phyloP scores from a whole-genome alignment of 2,888 invertebrate species.

The Eumacrocentrus americanus region DNA sequence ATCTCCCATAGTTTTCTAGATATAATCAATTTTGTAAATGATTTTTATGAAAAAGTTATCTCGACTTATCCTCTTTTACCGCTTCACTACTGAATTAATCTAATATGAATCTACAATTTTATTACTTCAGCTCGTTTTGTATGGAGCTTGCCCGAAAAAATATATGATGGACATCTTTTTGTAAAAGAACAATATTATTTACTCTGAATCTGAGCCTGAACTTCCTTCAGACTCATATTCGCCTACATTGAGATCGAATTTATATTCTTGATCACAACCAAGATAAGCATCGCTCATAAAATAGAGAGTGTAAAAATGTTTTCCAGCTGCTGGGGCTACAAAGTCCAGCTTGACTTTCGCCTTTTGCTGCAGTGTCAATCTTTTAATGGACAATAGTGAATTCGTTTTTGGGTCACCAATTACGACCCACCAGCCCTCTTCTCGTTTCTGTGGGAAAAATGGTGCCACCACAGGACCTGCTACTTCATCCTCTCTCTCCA shows the following conservation, averaged over 20 bases:
- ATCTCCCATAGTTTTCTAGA: too few species aligned
- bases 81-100: background rate
- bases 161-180: slow-evolving; percentile 14
- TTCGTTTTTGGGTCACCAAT: slow-evolving; percentile 96
- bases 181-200: slow-evolving; percentile 38
- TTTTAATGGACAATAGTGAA: slow-evolving; percentile 94
- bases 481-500: slow-evolving; percentile 97
- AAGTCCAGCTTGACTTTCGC: slow-evolving; percentile 90
- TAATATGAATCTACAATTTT: background rate
- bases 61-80: background rate
- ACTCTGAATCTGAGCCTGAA: slow-evolving; percentile 65
- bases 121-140: too few species aligned
- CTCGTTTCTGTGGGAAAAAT: slow-evolving; percentile 93
- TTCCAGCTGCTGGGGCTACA: slow-evolving; percentile 87
- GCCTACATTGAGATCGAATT: slow-evolving; percentile 83
- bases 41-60: background rate
- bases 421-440: slow-evolving; percentile 98
- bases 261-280: slow-evolving; percentile 99
- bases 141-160: background rate
- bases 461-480: slow-evolving; percentile 98
- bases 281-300: slow-evolving; percentile 99
- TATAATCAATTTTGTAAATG: too few species aligned
- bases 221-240: slow-evolving; percentile 74
- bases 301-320: slow-evolving; percentile 92
- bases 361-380: slow-evolving; percentile 91